Conservation (phyloP, 2,888 invertebrate species). For the Lordiphosa fenestrarum region DNA sequence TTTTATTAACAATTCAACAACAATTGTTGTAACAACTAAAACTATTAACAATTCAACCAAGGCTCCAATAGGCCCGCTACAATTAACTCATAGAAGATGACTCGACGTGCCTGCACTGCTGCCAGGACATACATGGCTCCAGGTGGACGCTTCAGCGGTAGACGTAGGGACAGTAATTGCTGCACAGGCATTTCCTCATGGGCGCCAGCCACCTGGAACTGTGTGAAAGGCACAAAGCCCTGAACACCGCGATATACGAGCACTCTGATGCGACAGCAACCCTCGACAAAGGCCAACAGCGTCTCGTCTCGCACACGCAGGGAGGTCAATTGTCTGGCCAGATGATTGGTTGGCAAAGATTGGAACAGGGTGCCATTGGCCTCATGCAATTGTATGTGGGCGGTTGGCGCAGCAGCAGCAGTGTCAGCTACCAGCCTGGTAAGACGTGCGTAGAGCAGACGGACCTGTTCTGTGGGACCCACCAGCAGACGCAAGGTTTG, state of each 20-base stretch:
- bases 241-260: slow-evolving; percentile 77
- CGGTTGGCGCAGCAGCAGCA: slow-evolving; percentile 39
- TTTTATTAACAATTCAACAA: no score
- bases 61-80: slow-evolving; percentile 59
- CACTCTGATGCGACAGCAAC: slow-evolving; percentile 63
- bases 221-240: slow-evolving; percentile 76
- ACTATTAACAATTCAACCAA: slow-evolving; percentile 44
- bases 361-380: slow-evolving; percentile 81
- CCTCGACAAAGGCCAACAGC: slow-evolving; percentile 81
- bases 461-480: slow-evolving; percentile 22
- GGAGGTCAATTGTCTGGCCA: slow-evolving; percentile 80
- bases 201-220: slow-evolving; percentile 38
- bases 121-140: slow-evolving; percentile 53
- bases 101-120: slow-evolving; percentile 40
- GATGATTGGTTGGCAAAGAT: slow-evolving; percentile 80
- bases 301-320: slow-evolving; percentile 81
- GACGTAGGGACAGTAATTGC: slow-evolving; percentile 48
- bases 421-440: slow-evolving; percentile 27
- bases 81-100: slow-evolving; percentile 70
- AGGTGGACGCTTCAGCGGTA: slow-evolving; percentile 33
- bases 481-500: slow-evolving; percentile 49
- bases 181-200: slow-evolving; percentile 25
- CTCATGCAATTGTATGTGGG: slow-evolving; percentile 78
- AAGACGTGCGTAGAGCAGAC: slow-evolving; percentile 51
- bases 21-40: no score